Percentiles rank a stretch among this genome's conserved stretches.
Evolutionary conservation across 2,797 vertebrate genomes (phyloP).

Genomic region (Kryptolebias ocellatus): DNA sequence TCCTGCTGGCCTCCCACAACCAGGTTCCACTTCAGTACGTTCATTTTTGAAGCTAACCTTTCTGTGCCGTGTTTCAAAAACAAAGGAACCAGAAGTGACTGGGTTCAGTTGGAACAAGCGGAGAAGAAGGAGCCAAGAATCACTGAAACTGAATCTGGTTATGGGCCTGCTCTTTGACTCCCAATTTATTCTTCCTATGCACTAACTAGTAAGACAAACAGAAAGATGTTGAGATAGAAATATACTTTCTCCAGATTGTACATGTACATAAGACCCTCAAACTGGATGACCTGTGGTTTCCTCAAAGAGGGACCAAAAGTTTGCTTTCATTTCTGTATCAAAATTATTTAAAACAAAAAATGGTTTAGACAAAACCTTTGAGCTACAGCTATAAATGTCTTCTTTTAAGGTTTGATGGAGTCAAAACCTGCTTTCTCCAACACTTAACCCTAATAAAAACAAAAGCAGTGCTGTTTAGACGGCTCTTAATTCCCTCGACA

Average conservation of each 20-base stretch:
- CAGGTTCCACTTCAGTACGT: constrained; percentile 57
- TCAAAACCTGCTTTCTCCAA: constrained; percentile 53
- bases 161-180: constrained; percentile 38
- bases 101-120: constrained; percentile 14
- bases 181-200: constrained; percentile 37
- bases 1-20: constrained; percentile 43
- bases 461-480: constrained; percentile 71
- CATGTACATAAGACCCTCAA: constrained; percentile 23
- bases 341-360: constrained; percentile 11
- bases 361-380: not conserved
- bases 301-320: constrained; percentile 15
- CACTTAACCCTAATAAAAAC: constrained; percentile 59
- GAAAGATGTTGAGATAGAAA: constrained; percentile 41
- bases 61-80: constrained; percentile 58
- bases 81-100: constrained; percentile 42
- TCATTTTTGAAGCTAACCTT: constrained; percentile 51
- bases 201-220: constrained; percentile 59
- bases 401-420: constrained; percentile 35
- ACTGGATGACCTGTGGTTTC: not conserved
- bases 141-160: constrained; percentile 63
- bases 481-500: constrained; percentile 72
- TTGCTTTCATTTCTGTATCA: constrained; percentile 20
- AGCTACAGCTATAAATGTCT: constrained; percentile 33
- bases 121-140: constrained; percentile 50
- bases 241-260: constrained; percentile 38